These are phyloP conservation scores for Syngnathus typhle DNA, from an alignment of 2,113 vertebrate genomes.

Conservation along the genomic window DNA sequence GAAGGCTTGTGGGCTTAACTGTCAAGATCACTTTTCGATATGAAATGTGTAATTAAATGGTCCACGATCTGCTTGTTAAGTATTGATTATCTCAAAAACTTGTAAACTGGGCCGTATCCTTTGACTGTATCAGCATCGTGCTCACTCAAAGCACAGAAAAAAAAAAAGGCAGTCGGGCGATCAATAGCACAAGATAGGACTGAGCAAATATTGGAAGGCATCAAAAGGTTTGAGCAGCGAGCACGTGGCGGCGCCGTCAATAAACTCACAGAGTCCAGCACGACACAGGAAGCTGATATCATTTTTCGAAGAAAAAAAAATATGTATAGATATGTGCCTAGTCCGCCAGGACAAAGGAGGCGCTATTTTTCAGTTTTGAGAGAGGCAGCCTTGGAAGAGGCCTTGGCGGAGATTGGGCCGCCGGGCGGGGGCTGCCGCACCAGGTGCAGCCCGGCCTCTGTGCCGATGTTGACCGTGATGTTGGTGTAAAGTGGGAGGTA, in stretches of 20 bases:
- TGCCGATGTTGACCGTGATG: slow-evolving; percentile 75
- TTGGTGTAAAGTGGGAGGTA: slow-evolving; percentile 75
- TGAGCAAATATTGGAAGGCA: slow-evolving; percentile 62
- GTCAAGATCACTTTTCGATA: neutral
- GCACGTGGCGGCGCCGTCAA: slow-evolving; percentile 37
- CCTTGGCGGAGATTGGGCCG: neutral
- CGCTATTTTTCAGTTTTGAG: slow-evolving; percentile 10
- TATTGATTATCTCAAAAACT: neutral
- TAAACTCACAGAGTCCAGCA: slow-evolving; percentile 64
- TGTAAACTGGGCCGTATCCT: neutral
- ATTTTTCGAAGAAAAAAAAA: neutral
- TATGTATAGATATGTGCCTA: neutral
- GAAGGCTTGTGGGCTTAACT: neutral
- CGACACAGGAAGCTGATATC: slow-evolving; percentile 5
- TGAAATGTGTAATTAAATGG: neutral
- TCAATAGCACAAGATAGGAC: slow-evolving; percentile 15
- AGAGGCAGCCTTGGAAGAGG: neutral
- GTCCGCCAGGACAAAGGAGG: neutral
- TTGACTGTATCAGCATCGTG: slow-evolving; percentile 31
- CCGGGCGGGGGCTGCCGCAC: neutral
- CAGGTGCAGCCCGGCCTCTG: slow-evolving; percentile 41
- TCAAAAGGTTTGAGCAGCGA: slow-evolving; percentile 57
- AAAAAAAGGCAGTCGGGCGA: neutral
- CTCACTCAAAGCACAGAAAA: neutral
- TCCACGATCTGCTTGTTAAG: neutral